Evolutionary conservation across 2,797 vertebrate genomes (phyloP).

Genomic region (Heterohyrax brucei): DNA sequence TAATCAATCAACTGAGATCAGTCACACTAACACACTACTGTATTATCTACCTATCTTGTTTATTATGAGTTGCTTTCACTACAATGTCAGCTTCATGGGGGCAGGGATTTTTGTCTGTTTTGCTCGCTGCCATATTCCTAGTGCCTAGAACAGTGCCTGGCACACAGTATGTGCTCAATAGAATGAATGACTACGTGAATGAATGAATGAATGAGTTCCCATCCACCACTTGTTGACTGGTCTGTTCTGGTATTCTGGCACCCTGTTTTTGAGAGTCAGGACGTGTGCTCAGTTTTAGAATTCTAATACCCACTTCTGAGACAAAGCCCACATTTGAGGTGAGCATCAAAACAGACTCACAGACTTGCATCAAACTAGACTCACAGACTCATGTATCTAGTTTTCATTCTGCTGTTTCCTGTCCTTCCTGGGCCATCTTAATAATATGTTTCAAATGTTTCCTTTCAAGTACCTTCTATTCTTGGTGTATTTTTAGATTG

Average conservation of each 20-base stretch:
- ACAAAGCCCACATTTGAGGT: fast-evolving
- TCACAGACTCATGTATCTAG: not conserved
- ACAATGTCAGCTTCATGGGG: not conserved
- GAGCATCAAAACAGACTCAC: fast-evolving
- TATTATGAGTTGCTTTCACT: not conserved
- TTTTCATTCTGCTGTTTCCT: not conserved
- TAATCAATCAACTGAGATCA: too few species aligned
- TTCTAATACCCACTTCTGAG: not conserved
- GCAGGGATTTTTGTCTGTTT: not conserved
- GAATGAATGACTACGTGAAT: not conserved
- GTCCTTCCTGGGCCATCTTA: not conserved
- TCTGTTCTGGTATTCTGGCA: not conserved
- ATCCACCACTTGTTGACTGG: too few species aligned
- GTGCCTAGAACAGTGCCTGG: not conserved
- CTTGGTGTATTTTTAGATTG: not conserved
- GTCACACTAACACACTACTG: fast-evolving
- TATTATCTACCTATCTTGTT: not conserved
- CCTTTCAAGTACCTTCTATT: not conserved
- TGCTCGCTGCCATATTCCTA: not conserved
- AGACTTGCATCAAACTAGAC: not conserved
- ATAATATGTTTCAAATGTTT: not conserved
- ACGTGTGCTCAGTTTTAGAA: fast-evolving
- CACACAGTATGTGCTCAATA: not conserved
- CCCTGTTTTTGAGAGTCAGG: not conserved
- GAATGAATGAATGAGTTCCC: not conserved